These are phyloP conservation scores for Meles meles DNA, from an alignment of 2,113 vertebrate genomes.

Conservation along the genomic window DNA sequence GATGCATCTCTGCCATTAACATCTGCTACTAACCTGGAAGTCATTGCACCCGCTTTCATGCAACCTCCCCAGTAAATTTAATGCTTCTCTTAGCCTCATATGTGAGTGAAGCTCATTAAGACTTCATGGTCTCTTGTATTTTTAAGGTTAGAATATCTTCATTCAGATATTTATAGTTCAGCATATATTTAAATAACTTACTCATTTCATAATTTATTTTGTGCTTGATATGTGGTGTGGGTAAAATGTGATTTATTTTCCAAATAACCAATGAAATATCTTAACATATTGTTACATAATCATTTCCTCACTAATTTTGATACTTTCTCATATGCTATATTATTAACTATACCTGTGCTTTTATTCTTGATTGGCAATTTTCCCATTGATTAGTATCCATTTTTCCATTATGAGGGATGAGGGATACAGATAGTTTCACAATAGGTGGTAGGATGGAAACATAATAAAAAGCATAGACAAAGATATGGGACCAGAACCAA, in stretches of 20 bases:
- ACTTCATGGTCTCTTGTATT: background rate
- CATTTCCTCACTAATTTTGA: background rate
- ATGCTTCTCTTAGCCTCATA: background rate
- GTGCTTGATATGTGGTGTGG: background rate
- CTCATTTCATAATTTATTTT: background rate
- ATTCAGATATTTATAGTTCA: background rate
- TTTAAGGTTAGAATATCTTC: background rate
- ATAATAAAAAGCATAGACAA: background rate
- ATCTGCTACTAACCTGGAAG: background rate
- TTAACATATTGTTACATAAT: background rate
- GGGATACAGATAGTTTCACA: background rate
- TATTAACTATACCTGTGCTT: background rate
- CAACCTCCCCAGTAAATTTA: background rate
- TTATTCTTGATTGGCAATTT: background rate
- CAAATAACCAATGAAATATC: background rate
- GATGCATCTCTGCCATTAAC: background rate
- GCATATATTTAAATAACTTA: constrained; percentile 1
- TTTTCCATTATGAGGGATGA: background rate
- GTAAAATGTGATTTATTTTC: constrained; percentile 4
- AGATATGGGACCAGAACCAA: background rate
- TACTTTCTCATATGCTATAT: background rate
- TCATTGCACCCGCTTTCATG: background rate
- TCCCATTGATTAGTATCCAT: background rate
- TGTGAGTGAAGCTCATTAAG: background rate
- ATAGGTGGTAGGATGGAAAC: background rate